Evolutionary conservation across 2,797 vertebrate species (phyloP), one percentile per base, ranked within the genome.

Genomic region (Lepus townsendii): DNA sequence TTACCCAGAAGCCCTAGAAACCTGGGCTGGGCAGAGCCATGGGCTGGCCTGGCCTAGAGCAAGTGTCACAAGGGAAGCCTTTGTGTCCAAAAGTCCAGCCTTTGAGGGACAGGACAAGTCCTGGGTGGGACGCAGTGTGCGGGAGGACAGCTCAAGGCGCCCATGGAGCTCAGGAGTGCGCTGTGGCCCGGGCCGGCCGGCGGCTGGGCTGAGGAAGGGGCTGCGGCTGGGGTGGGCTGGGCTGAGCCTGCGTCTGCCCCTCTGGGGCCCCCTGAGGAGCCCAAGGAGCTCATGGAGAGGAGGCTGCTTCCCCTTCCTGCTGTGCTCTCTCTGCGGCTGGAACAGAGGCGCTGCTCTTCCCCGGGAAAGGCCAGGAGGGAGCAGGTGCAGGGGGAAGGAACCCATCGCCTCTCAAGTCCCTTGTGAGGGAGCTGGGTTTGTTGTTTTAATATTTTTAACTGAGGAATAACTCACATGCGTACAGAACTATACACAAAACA

Each of bases 361-460:
- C 66, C 0, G 47, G 30, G 30, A 2, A 86, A 42, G 20, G 17
- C 26, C 78, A 32, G 20, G 10, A 47, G 16, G 11, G 38, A 16
- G 6, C 1, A 42, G 42, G 7, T 11, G 2, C 42, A 75, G 12
- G 1, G 0, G 16, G 42, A 68, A 5, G 8, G 47, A 52, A 27
- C 77, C 77, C 60, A 19, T 71, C 11, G 22, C 72, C 42, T 27
- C 22, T 75, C 82, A 22, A 84, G 32, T 60, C 42, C 20, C 54
- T 65, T 68, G 52, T 17, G 3, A 79, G 42, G 24, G 35, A 84
- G 52, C 60, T 90, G 20, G 27, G 17, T 5, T 52, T 50, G 65
- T 91, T 35, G 13, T 26, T 77, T 84, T n/a, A 60, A 26, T 12
- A n/a, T 93, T 60, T 83, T 85, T 79, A 78, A 60, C 35, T 77